Evolutionary conservation across 1,140 invertebrate species (phyloP).

Genomic region (Euglossa dilemma): DNA sequence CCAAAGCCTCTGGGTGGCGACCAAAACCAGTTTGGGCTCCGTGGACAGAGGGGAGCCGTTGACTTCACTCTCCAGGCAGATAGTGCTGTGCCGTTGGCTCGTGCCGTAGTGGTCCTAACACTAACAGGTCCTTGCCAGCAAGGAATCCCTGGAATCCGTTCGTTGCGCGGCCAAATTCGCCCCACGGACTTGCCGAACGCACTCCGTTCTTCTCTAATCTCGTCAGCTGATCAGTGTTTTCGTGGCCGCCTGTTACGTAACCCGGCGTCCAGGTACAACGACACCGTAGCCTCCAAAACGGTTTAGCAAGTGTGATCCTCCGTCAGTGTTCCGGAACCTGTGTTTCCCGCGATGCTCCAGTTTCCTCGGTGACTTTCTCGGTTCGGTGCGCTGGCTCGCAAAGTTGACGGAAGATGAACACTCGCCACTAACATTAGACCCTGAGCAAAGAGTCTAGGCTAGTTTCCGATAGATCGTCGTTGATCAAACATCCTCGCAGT

Average conservation of each 20-base stretch:
- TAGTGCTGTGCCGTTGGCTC: constrained; percentile 82
- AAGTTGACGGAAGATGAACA: background rate
- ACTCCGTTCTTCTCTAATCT: background rate
- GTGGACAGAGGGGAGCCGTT: constrained; percentile 75
- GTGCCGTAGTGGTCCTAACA: constrained; percentile 78
- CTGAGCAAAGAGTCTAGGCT: background rate
- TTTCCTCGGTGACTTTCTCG: background rate
- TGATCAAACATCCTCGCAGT: background rate
- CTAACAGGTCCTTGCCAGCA: constrained; percentile 72
- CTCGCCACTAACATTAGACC: no score
- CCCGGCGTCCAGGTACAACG: background rate
- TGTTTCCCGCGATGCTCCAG: background rate
- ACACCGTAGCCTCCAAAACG: background rate
- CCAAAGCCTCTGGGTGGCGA: constrained; percentile 70
- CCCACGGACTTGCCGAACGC: constrained; percentile 17
- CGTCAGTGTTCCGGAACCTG: constrained; percentile 15
- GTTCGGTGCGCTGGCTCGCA: background rate
- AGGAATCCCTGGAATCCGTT: constrained; percentile 56
- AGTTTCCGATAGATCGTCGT: background rate
- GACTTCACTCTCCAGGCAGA: constrained; percentile 76
- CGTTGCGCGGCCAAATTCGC: constrained; percentile 46
- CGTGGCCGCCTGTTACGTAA: constrained; percentile 11
- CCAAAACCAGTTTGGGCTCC: constrained; percentile 75
- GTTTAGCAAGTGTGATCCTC: constrained; percentile 1
- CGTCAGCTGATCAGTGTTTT: constrained; percentile 44